A percentile compares a stretch with the other conserved stretches of the same genome.
phyloP scores from a whole-genome alignment of 2,113 vertebrate genomes.

The Spea multiplicata region DNA sequence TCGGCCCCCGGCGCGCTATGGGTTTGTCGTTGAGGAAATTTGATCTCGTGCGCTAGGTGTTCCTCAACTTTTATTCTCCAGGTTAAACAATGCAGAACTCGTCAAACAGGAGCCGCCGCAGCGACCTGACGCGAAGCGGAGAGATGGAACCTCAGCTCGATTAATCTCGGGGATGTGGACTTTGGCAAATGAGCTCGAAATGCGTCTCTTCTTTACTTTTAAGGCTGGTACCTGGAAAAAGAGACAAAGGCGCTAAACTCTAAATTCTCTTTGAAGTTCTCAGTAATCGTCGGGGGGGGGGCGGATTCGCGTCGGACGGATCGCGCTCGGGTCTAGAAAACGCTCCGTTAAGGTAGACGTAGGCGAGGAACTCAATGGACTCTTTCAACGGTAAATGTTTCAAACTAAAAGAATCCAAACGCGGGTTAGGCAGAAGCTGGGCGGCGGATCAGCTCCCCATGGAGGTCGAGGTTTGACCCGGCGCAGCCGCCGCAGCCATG shows the following conservation, averaged over 20 bases:
- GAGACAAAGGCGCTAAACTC: conserved; percentile 39
- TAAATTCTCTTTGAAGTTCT: conserved; percentile 39
- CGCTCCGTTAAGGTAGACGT: conserved; percentile 4
- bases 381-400: neutral
- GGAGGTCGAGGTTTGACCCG: neutral
- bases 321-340: neutral
- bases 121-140: conserved; percentile 47
- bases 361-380: neutral
- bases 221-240: conserved; percentile 49
- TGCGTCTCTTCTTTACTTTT: conserved; percentile 38
- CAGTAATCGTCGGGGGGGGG: conserved; percentile 14
- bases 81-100: conserved; percentile 52
- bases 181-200: conserved; percentile 43
- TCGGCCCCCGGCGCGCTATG: conserved; percentile 47
- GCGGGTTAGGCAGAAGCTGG: neutral
- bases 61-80: conserved; percentile 49
- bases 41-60: conserved; percentile 50
- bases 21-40: conserved; percentile 49
- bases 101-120: conserved; percentile 50
- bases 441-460: neutral
- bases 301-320: conserved; percentile 36
- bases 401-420: neutral
- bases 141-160: conserved; percentile 41
- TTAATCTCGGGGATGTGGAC: conserved; percentile 51
- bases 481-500: conserved; percentile 51